Conservation (phyloP, 2,797 vertebrate species). For the Dromococcyx pavoninus region DNA sequence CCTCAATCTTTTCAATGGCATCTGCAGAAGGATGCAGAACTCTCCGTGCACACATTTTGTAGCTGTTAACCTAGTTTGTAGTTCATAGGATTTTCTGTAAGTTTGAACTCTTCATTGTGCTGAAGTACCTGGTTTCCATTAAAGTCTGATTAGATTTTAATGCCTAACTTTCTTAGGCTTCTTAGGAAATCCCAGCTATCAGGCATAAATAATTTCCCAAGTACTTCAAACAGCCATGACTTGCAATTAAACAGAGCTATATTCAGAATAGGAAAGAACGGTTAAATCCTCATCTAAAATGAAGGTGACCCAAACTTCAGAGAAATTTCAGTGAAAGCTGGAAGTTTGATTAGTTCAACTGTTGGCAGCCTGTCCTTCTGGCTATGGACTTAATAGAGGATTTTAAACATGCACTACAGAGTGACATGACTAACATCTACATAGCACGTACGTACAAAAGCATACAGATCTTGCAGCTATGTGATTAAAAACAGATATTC, state of each 20-base stretch:
- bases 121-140: conserved; percentile 59
- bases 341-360: not conserved
- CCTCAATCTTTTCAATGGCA: conserved; percentile 54
- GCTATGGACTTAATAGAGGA: not conserved
- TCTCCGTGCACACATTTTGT: conserved; percentile 3
- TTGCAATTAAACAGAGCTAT: conserved; percentile 40
- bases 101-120: conserved; percentile 47
- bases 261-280: not conserved
- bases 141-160: conserved; percentile 64
- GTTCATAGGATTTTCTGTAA: conserved; percentile 12
- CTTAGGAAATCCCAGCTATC: conserved; percentile 48
- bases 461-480: not conserved
- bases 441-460: not conserved
- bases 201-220: conserved; percentile 58
- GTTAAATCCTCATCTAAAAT: conserved; percentile 30
- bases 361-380: not conserved
- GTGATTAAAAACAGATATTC: not conserved
- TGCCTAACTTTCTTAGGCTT: conserved; percentile 14
- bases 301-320: conserved; percentile 50
- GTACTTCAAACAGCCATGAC: not conserved
- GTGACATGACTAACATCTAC: not conserved
- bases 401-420: not conserved
- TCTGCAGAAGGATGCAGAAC: conserved; percentile 27
- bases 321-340: conserved; percentile 12
- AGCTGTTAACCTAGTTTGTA: conserved; percentile 39